Evolutionary conservation across 2,797 vertebrate species (phyloP), one percentile per base, ranked within the genome.

Genomic region (Pelodytes ibericus): DNA sequence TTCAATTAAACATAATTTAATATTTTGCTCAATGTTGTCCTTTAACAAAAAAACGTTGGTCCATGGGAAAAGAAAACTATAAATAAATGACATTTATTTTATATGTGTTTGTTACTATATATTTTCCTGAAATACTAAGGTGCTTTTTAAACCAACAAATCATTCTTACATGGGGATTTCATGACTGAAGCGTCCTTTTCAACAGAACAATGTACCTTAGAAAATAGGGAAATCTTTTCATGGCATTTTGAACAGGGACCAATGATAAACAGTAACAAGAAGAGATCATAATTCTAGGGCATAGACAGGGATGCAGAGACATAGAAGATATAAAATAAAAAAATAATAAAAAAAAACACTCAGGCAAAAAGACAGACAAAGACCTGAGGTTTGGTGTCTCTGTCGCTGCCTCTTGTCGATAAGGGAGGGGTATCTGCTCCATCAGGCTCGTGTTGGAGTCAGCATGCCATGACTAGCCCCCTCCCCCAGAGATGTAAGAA

Each of bases 401-500:
- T 74, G 71, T 69, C 49, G 57, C 71, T 62, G 77, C 71, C 71
- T 74, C 24, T 67, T 62, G 57, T 64, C 26, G 64, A 64, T 68
- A 59, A 64, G 5, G 74, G 74, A 64, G 79, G 79, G 70, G 79
- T 76, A 49, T 73, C 31, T 31, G 44, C 79, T 80, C 70, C 60
- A 77, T 60, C 69, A 80, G 61, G 58, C 73, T 73, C 29, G 60
- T 76, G 80, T 53, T 73, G 27, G 26, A 24, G 25, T 71, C 82
- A 81, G 30, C 0, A 0, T 82, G 80, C 84, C 64, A 2, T 84
- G 86, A 84, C 68, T 0, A 80, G 75, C 39, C 67, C 58, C 51
- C 64, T 62, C 64, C 86, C 84, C 84, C 2, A 4, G 88, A 84
- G 86, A 89, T 86, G 86, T 96, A 95, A 98, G 95, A 91, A 74